These are phyloP conservation scores for Chrysochloris asiatica DNA, from an alignment of 2,113 vertebrate species.

Conservation along the genomic window DNA sequence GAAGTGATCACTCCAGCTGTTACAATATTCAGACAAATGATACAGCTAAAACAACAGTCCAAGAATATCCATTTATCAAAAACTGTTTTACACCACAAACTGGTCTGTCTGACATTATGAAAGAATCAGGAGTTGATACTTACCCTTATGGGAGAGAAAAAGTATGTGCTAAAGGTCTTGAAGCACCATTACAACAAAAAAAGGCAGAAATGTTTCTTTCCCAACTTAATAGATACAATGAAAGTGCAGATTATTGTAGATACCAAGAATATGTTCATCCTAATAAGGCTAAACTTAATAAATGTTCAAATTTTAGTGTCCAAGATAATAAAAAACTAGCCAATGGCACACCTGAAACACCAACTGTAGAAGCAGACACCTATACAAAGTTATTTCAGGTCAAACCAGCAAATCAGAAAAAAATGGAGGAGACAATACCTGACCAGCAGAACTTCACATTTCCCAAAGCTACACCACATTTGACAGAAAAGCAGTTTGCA, in stretches of 20 bases:
- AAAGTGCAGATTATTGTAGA: slow-evolving; percentile 80
- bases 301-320: slow-evolving; percentile 79
- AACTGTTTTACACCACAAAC: slow-evolving; percentile 77
- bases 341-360: slow-evolving; percentile 80
- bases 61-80: slow-evolving; percentile 83
- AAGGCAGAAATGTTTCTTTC: slow-evolving; percentile 80
- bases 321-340: slow-evolving; percentile 83
- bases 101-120: slow-evolving; percentile 80
- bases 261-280: slow-evolving; percentile 82
- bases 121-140: slow-evolving; percentile 81
- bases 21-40: slow-evolving; percentile 82
- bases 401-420: slow-evolving; percentile 85
- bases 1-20: slow-evolving; percentile 79
- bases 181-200: slow-evolving; percentile 81
- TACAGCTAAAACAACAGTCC: slow-evolving; percentile 79
- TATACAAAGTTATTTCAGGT: slow-evolving; percentile 85
- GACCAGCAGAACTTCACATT: slow-evolving; percentile 84
- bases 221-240: slow-evolving; percentile 81
- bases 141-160: slow-evolving; percentile 84
- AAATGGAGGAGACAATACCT: slow-evolving; percentile 83
- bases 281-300: slow-evolving; percentile 83
- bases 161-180: slow-evolving; percentile 81
- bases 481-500: slow-evolving; percentile 83
- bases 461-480: slow-evolving; percentile 79
- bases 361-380: slow-evolving; percentile 80